Evolutionary conservation across 2,113 vertebrate species (phyloP).

Genomic region (Onychostruthus taczanowskii): DNA sequence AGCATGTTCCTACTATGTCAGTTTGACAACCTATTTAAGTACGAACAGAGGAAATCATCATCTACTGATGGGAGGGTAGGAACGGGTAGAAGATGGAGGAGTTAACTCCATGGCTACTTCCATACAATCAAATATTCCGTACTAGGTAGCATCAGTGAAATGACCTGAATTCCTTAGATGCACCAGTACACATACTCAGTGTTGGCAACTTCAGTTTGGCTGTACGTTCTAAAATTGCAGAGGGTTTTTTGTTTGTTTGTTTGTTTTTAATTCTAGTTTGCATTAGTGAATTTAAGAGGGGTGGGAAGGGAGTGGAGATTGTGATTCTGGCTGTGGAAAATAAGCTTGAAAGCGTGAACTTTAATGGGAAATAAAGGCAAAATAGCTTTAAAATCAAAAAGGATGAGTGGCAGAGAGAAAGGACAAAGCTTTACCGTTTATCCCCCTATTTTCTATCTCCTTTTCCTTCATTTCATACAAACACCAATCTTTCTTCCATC

Average conservation of each 20-base stretch:
- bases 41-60: not conserved
- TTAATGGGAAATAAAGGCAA: not conserved
- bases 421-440: not conserved
- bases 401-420: not conserved
- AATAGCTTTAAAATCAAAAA: not conserved
- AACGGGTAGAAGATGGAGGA: not conserved
- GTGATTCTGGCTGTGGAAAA: not conserved
- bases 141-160: not conserved
- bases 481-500: not conserved
- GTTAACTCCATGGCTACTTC: not conserved
- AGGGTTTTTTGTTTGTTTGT: too few species aligned
- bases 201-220: not conserved
- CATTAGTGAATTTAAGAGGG: not conserved
- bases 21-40: not conserved
- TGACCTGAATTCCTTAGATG: not conserved
- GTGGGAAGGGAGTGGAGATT: not conserved
- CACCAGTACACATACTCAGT: rapidly evolving
- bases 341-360: not conserved
- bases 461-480: not conserved
- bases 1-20: not conserved
- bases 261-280: not conserved
- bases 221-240: not conserved
- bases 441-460: not conserved
- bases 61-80: not conserved
- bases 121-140: not conserved